Conservation (phyloP, 2,888 invertebrate genomes). For the Gasteruption jaculator region DNA sequence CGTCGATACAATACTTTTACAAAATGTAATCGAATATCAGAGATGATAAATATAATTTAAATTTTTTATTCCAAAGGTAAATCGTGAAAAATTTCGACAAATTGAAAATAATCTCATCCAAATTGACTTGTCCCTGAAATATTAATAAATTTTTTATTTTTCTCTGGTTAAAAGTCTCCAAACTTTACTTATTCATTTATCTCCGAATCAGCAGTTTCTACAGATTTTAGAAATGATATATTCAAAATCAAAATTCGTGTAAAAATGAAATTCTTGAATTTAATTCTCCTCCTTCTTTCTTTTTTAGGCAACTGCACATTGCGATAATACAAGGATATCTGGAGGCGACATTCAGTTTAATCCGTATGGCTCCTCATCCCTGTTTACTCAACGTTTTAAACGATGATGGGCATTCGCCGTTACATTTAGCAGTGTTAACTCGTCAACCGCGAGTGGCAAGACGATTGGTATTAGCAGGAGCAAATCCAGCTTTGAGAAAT, state of each 20-base stretch:
- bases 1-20: no score
- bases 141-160: no score
- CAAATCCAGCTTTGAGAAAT: slow-evolving; percentile 60
- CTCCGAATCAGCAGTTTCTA: not conserved
- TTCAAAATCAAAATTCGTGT: not conserved
- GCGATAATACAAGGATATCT: slow-evolving; percentile 74
- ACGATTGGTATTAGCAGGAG: slow-evolving; percentile 77
- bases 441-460: slow-evolving; percentile 70
- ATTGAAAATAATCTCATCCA: no score
- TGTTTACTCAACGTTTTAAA: slow-evolving; percentile 75
- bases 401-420: slow-evolving; percentile 72
- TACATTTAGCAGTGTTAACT: slow-evolving; percentile 83
- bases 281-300: slow-evolving; percentile 3
- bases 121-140: no score
- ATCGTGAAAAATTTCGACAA: no score
- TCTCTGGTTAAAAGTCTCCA: not conserved
- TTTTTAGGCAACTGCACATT: slow-evolving; percentile 74
- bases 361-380: slow-evolving; percentile 73
- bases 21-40: no score
- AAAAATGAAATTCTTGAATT: slow-evolving; percentile 3
- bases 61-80: no score
- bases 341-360: slow-evolving; percentile 70
- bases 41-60: no score
- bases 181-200: not conserved
- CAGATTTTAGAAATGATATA: not conserved